Conservation (phyloP, 2,888 invertebrate genomes). For the Cheilosia vulpina region DNA sequence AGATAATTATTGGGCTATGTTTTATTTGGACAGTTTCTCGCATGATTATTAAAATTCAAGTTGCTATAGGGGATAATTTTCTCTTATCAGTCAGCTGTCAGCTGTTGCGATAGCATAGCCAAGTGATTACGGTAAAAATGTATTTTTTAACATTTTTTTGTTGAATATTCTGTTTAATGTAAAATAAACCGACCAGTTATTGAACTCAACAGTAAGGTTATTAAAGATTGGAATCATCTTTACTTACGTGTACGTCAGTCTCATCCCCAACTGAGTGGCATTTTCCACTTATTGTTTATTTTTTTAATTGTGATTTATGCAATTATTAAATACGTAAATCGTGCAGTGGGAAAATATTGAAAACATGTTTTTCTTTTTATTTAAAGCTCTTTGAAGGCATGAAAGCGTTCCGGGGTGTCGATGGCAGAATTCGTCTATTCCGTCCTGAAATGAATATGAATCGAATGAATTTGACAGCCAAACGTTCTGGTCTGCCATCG, state of each 20-base stretch:
- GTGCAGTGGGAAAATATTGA: neutral
- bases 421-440: slow-evolving; percentile 96
- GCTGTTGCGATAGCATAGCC: neutral
- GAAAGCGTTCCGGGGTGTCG: slow-evolving; percentile 97
- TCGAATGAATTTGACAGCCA: slow-evolving; percentile 94
- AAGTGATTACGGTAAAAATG: neutral
- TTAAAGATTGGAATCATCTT: neutral
- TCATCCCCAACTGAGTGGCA: neutral
- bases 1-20: too few species aligned
- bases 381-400: slow-evolving; percentile 96
- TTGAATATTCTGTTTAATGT: slow-evolving; percentile 8
- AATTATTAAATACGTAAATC: neutral
- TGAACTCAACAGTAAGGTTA: neutral
- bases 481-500: slow-evolving; percentile 92
- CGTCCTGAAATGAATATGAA: slow-evolving; percentile 98
- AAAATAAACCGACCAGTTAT: slow-evolving; percentile 2
- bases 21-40: neutral
- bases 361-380: slow-evolving; percentile 10
- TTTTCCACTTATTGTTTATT: slow-evolving; percentile 9
- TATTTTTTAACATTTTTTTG: too few species aligned
- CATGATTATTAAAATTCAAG: neutral
- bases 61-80: slow-evolving; percentile 11
- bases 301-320: neutral
- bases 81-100: slow-evolving; percentile 1
- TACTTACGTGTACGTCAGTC: slow-evolving; percentile 41